Base-by-base conservation (phyloP, 2,888 invertebrate genomes). In the Julus scanicus region DNA sequence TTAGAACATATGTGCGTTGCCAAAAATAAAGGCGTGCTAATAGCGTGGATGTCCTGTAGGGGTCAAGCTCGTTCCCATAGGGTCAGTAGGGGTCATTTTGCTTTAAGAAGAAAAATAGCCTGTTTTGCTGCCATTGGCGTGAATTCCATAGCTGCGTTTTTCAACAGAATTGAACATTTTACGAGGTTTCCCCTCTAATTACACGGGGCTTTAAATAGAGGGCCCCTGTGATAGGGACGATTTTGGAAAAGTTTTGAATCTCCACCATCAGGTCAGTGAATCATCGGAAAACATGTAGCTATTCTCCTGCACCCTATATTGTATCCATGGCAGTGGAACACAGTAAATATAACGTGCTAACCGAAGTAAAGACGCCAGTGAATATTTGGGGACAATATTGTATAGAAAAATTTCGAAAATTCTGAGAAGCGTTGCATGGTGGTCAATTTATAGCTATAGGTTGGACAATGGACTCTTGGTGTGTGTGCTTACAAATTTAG, bases 81-180 rank as follows among this genome's bases (percentile, higher is more conserved):
- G 71, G 71, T 71, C 71, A 71, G 71, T 71, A 29, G 71, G 71
- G 71, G 71, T 71, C 71, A 71, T 71, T 71, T 71, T 29, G 13
- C 29, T 71, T 71, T 71, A 8, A 71, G 71, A 29, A 71, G 71
- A 71, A 71, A 71, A 71, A 71, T 71, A 71, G 71, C 71, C 29
- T 29, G 71, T 29, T 71, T 29, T 71, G 29, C 29, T 71, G 71
- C 71, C 71, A n/a, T 11, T 29, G 71, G 71, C 71, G 71, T 29
- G 71, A 29, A 71, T 71, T 71, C 71, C 71, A 29, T 29, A 3
- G 71, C 29, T 11, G 11, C 0, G 71, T 71, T 71, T 71, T 71
- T 71, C 71, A 11, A n/a, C 29, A 11, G 71, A 71, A 71, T 11
- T 71, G 29, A 1, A 71, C 20, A 71, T 20, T 71, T 71, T 71